Evolutionary conservation across 2,113 vertebrate species (phyloP).

Genomic region (Mixornis gularis): DNA sequence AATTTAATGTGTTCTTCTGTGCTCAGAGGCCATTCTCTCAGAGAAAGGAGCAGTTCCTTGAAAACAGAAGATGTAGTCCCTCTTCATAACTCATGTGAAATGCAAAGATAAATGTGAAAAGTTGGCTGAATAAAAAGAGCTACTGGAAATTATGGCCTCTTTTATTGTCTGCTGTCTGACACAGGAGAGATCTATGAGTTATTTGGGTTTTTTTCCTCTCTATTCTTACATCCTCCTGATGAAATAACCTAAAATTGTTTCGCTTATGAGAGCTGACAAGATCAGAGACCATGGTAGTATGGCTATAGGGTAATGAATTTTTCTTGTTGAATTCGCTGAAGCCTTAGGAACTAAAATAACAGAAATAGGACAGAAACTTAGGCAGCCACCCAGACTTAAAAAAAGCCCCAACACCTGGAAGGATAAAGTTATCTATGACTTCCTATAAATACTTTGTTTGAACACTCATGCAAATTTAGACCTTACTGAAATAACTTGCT

Average conservation of each 20-base stretch:
- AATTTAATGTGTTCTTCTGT: not conserved
- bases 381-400: not conserved
- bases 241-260: slow-evolving; percentile 18
- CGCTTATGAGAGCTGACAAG: slow-evolving; percentile 56
- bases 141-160: not conserved
- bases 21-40: not conserved
- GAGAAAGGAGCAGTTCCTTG: not conserved
- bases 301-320: slow-evolving; percentile 30
- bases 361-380: not conserved
- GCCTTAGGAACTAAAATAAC: slow-evolving; percentile 13
- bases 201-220: not conserved
- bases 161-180: not conserved
- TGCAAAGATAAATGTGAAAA: not conserved
- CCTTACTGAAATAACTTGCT: not conserved
- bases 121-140: not conserved
- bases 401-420: not conserved
- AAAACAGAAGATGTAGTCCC: not conserved
- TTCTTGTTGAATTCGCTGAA: slow-evolving; percentile 40
- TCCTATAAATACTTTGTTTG: not conserved
- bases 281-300: slow-evolving; percentile 36
- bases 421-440: not conserved
- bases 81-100: not conserved
- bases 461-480: not conserved
- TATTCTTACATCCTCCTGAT: not conserved
- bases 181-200: not conserved